These are phyloP conservation scores for Stictonetta naevosa DNA, from an alignment of 2,113 vertebrate genomes.

Conservation along the genomic window DNA sequence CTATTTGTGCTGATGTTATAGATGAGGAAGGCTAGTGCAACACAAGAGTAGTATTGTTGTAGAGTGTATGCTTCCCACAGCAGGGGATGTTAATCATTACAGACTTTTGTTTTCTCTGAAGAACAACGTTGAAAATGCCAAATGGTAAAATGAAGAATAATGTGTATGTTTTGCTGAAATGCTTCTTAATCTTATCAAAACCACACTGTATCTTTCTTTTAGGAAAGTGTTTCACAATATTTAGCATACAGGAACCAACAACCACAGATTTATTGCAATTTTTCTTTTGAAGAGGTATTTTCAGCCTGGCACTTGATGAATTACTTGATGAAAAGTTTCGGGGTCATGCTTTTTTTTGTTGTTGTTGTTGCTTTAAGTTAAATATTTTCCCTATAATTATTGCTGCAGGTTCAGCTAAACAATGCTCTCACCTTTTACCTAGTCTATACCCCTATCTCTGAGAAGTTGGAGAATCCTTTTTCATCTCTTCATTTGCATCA, in stretches of 20 bases:
- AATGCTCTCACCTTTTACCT: neutral
- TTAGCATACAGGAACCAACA: conserved; percentile 12
- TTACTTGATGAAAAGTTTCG: neutral
- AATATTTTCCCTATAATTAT: conserved; percentile 13
- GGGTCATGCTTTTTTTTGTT: neutral
- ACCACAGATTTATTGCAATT: neutral
- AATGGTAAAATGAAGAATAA: conserved; percentile 63
- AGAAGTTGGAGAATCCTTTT: conserved; percentile 11
- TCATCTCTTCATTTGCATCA: conserved; percentile 13
- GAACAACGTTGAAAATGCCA: conserved; percentile 1
- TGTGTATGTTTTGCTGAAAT: conserved; percentile 55
- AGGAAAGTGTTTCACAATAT: neutral
- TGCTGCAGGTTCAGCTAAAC: conserved; percentile 9
- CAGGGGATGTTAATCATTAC: conserved; percentile 70
- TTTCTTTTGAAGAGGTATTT: neutral
- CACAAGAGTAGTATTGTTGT: conserved; percentile 68
- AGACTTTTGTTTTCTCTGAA: conserved; percentile 52
- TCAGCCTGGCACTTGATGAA: neutral
- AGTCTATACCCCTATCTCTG: neutral
- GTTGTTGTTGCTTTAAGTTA: neutral
- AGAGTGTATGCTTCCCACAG: conserved; percentile 58
- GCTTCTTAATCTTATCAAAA: conserved; percentile 24
- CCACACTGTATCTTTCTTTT: neutral
- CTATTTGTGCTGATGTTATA: conserved; percentile 70
- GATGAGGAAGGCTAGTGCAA: conserved; percentile 10